phyloP scores from a whole-genome alignment of 2,113 vertebrate genomes.

The Ceuthmochares aereus region DNA sequence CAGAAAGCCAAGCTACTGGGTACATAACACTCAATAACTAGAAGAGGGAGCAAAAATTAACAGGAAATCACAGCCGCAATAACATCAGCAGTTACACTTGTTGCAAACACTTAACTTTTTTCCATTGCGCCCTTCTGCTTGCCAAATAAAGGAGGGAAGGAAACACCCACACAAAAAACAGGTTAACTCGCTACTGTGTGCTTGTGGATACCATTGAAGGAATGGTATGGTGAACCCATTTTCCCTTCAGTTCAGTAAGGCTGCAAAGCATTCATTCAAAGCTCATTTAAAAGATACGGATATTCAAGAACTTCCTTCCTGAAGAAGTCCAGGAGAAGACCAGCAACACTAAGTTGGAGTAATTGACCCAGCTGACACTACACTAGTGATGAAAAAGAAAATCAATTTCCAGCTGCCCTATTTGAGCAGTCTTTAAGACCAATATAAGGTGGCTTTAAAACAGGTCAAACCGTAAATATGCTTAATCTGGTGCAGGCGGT shows the following conservation, averaged over 20 bases:
- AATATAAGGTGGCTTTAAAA: neutral
- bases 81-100: neutral
- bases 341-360: neutral
- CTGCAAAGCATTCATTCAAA: neutral
- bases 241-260: neutral
- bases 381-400: neutral
- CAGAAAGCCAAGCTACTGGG: neutral
- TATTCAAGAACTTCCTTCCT: neutral
- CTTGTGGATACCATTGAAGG: neutral
- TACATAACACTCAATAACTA: neutral
- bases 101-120: neutral
- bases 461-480: neutral
- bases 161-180: neutral
- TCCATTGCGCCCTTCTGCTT: neutral
- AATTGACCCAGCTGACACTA: neutral
- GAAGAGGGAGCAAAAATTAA: slow-evolving; percentile 5
- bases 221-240: neutral
- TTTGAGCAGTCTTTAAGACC: neutral
- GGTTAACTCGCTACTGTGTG: neutral
- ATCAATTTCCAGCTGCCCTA: neutral
- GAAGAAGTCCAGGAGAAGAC: neutral
- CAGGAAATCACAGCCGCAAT: neutral
- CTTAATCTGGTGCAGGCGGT: neutral
- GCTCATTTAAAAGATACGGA: neutral
- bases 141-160: neutral